Base-by-base conservation (phyloP, 2,888 invertebrate genomes). In the Hypena proboscidalis region DNA sequence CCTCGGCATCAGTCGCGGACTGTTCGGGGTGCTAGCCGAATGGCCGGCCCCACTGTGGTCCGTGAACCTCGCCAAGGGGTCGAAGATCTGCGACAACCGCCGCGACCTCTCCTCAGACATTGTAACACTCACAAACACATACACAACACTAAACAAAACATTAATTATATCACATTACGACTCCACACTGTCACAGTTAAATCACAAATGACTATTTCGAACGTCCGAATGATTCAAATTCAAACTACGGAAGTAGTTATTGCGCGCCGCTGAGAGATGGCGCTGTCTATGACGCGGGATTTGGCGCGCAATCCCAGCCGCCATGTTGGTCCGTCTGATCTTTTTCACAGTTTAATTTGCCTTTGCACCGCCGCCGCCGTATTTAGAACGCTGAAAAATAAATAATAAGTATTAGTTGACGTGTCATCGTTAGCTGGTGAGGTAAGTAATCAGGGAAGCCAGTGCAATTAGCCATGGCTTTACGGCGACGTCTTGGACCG, bases 11-110 rank as follows among this genome's bases (percentile, higher is more conserved):
- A 95, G 85, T 48, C 95, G 91, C 13, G 95, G 95, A 72, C 95
- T 95, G 70, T 94, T 95, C 32, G 95, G 95, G 15, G 94, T 95
- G 49, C 95, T 95, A 29, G 83, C 83, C 40, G 90, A 91, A 33
- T 85, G 88, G 4, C 89, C 87, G 67, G 93, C 85, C 63, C 92
- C 87, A 63, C 93, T 93, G 64, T 93, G 89, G 78, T 95, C 94
- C 82, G 94, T 94, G 55, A 96, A 91, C 80, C 95, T 91, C 55
- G 95, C 93, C 73, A 96, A 92, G 62, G 96, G 96, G 87, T 96
- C 96, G 81, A 95, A 95, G 69, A 95, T 95, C 92, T 96, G 95
- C 83, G 96, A 96, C 82, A 96, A 88, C 76, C 96, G 93, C 74
- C 95, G 93, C 81, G 94, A 92, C 76, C 94, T 91, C 82, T 93